These are phyloP conservation scores for Microcaecilia unicolor DNA, from an alignment of 2,797 vertebrate species.

Conservation along the genomic window DNA sequence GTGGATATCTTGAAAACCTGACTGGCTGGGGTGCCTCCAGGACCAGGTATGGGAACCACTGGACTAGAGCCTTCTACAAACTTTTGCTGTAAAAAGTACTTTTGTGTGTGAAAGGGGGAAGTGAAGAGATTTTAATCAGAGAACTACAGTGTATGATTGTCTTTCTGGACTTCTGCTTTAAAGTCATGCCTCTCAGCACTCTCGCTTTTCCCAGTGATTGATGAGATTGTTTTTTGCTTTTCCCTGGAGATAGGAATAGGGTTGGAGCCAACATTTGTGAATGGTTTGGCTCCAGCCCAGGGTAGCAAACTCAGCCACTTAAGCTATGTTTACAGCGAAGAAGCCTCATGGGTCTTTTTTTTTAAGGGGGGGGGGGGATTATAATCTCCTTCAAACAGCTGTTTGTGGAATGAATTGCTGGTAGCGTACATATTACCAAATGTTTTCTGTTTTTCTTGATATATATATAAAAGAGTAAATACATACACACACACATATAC, in stretches of 20 bases:
- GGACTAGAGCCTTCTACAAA: too few relatives aligned
- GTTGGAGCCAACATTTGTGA: constrained; percentile 22
- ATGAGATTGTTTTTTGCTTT: constrained; percentile 37
- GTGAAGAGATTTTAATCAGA: background rate
- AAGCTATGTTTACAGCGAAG: constrained; percentile 6
- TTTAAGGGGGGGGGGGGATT: too few relatives aligned
- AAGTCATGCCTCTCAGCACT: constrained; percentile 10
- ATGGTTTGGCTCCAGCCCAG: constrained; percentile 19
- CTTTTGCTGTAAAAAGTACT: too few relatives aligned
- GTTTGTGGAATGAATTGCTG: constrained; percentile 9
- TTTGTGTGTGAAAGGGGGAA: background rate
- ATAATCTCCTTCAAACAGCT: constrained; percentile 24
- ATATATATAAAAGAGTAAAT: too few relatives aligned
- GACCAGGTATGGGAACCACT: too few relatives aligned
- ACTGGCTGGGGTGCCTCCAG: too few relatives aligned
- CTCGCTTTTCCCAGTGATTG: constrained; percentile 17
- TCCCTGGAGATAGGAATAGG: constrained; percentile 9
- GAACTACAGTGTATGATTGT: constrained; percentile 11
- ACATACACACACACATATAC: too few relatives aligned
- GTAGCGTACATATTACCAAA: too few relatives aligned
- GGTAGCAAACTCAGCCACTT: constrained; percentile 6
- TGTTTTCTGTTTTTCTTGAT: too few relatives aligned
- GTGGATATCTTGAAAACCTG: too few relatives aligned
- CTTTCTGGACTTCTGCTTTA: constrained; percentile 7
- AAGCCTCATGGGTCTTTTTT: constrained; percentile 10